A percentile compares a stretch with the other conserved stretches of the same genome.
These are phyloP conservation scores for Piezodorus guildinii DNA, from an alignment of 1,140 invertebrate species.

Conservation along the genomic window DNA sequence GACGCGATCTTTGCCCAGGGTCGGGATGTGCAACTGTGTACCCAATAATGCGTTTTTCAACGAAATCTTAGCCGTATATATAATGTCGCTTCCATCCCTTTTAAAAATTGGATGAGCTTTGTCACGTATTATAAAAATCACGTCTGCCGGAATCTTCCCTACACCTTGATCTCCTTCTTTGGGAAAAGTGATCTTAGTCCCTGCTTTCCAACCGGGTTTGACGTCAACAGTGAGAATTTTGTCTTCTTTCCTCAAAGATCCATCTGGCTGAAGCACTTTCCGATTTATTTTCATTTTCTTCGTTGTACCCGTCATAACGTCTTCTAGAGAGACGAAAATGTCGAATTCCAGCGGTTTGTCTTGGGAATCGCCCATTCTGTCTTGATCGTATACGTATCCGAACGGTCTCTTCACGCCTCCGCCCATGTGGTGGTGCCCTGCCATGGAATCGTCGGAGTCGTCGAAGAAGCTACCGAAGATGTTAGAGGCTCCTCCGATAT, in stretches of 20 bases:
- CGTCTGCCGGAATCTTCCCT: slow-evolving; percentile 94
- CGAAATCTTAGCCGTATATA: neutral
- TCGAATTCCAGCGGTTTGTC: slow-evolving; percentile 95
- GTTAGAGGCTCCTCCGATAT: slow-evolving; percentile 42
- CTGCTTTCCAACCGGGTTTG: slow-evolving; percentile 98
- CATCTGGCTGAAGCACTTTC: slow-evolving; percentile 73
- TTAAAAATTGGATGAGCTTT: slow-evolving; percentile 61
- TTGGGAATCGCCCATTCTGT: slow-evolving; percentile 34
- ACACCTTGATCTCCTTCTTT: slow-evolving; percentile 93
- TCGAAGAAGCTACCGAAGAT: slow-evolving; percentile 46
- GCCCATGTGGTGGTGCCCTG: too few species aligned
- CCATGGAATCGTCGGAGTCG: slow-evolving; percentile 33
- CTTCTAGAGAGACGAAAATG: slow-evolving; percentile 85
- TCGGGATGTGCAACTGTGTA: slow-evolving; percentile 79
- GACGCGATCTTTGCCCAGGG: slow-evolving; percentile 73
- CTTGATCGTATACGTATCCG: neutral
- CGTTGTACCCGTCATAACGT: slow-evolving; percentile 82
- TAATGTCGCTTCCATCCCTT: slow-evolving; percentile 7
- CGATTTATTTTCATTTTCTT: slow-evolving; percentile 99
- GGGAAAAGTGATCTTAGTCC: slow-evolving; percentile 98
- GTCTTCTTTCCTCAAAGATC: slow-evolving; percentile 80
- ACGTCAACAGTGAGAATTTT: slow-evolving; percentile 92
- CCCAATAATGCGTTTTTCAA: slow-evolving; percentile 53
- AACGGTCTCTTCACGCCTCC: too few species aligned
- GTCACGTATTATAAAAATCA: slow-evolving; percentile 97